Evolutionary conservation across 2,113 vertebrate genomes (phyloP), one percentile per base, ranked within the genome.

Genomic region (Cinclus mexicanus): DNA sequence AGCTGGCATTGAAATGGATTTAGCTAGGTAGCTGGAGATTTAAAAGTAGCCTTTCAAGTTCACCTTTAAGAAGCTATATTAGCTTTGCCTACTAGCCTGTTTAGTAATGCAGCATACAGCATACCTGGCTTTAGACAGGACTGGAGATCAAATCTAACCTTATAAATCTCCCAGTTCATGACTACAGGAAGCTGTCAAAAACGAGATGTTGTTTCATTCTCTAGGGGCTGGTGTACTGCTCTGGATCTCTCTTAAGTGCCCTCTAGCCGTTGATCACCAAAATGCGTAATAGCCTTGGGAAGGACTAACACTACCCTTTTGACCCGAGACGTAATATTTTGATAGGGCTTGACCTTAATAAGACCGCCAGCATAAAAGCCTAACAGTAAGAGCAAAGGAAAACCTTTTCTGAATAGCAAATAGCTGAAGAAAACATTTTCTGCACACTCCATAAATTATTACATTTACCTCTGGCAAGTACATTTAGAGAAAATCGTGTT

Each of bases 111-210:
- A 94, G 74, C 81, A 49, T 90, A 21, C 68, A 92, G 63, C 90
- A 65, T 71, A 89, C 79, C 82, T 93, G 88, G 84, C 77, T 93
- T 96, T 93, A 92, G 78, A 96, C 86, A 84, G 90, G 81, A 93
- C 95, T 94, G 89, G 92, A 96, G 93, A 97, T 96, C 92, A 97
- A 93, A 95, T 95, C 90, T 95, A 95, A 93, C 61, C 94, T 97
- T 92, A 97, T 97, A 96, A 97, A 97, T 97, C 95, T 97, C 94
- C 84, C 69, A 87, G 41, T 95, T 97, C 95, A 83, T 95, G 93
- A 87, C 95, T 94, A 95, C 65, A 91, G 65, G 65, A 95, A 94
- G 69, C 92, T 96, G 96, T 96, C 96, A 97, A 94, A 96, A 97
- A 87, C 90, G 93, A 95, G 95, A 93, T 96, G 94, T 95, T 96